Evolutionary conservation across 2,888 invertebrate species (phyloP).

Genomic region (Tenthredo amoena): DNA sequence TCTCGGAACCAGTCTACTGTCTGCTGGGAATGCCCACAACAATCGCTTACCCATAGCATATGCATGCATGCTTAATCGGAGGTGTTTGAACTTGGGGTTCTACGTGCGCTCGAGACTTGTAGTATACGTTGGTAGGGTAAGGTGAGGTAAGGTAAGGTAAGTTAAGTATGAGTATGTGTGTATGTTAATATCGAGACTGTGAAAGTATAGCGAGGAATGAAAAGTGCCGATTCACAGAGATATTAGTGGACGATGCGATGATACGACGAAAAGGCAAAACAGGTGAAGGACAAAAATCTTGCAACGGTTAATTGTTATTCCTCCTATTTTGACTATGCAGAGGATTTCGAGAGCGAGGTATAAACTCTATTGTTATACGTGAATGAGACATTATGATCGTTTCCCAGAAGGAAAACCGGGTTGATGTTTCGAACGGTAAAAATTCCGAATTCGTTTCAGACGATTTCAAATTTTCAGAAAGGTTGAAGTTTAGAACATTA

Average conservation of each 20-base stretch:
- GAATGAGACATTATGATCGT: background rate
- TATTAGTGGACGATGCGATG: background rate
- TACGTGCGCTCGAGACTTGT: background rate
- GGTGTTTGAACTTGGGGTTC: constrained; percentile 61
- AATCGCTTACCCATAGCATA: constrained; percentile 62
- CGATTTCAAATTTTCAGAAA: too few species aligned
- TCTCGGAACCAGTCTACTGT: constrained; percentile 48
- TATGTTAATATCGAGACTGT: background rate
- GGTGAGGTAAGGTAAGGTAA: background rate
- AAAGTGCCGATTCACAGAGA: background rate
- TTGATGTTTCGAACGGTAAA: background rate
- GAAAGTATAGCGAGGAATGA: background rate
- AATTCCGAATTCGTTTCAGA: too few species aligned
- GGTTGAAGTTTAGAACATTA: background rate
- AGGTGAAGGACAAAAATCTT: background rate
- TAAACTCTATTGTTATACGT: background rate
- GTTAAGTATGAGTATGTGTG: background rate
- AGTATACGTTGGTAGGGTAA: background rate
- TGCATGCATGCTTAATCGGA: constrained; percentile 62
- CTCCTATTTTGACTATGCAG: background rate
- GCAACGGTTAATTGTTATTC: background rate
- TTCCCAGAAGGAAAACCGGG: background rate
- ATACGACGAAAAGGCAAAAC: background rate
- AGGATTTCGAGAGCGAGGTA: background rate
- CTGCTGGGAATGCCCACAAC: constrained; percentile 58